Evolutionary conservation across 2,888 invertebrate genomes (phyloP), one percentile per base, ranked within the genome.

Genomic region (Sminthurides aquaticus): DNA sequence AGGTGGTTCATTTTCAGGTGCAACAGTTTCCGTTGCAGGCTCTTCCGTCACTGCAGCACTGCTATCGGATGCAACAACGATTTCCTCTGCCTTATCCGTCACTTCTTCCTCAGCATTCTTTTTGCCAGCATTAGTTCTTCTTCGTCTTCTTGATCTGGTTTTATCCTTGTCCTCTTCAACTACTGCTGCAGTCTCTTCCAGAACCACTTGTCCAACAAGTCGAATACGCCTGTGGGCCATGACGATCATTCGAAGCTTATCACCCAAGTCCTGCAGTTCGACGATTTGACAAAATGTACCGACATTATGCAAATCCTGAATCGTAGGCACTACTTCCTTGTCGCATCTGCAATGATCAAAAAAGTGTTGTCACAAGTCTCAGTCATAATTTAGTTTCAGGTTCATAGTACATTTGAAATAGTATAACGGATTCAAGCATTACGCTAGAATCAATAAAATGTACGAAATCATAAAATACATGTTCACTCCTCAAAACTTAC

Each of bases 251-350:
- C 93, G 83, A 58, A 96, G 79, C 77, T 88, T 88, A 76, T 91
- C 92, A 3, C 93, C 96, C 77, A 95, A 83, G 78, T 97, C 97
- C 78, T 97, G 95, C 81, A 99, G 86, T 80, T 99, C 98, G 75
- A 95, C 92, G 71, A 99, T 97, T 81, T 98, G 96, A 8, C 95
- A 98, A 80, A 99, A 99, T 1, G 96, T 92, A 8, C 99, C 99
- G 27, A 96, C 84, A 60, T 85, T 81, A 78, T 96, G 90, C 49
- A 99, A 83, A 70, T 99, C 97, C 67, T 89, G 86, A 27, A 97
- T 76, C 62, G 83, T 88, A 15, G 87, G 83, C 0, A 98, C 90
- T 22, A 94, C 82, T 77, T 97, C 97, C 0, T 86, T 82, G 71
- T 93, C 91, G 77, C 90, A 90, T 72, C 85, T 86, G 75, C 20